Evolutionary conservation across 1,140 invertebrate species (phyloP).

Genomic region (Eriocheir sinensis): DNA sequence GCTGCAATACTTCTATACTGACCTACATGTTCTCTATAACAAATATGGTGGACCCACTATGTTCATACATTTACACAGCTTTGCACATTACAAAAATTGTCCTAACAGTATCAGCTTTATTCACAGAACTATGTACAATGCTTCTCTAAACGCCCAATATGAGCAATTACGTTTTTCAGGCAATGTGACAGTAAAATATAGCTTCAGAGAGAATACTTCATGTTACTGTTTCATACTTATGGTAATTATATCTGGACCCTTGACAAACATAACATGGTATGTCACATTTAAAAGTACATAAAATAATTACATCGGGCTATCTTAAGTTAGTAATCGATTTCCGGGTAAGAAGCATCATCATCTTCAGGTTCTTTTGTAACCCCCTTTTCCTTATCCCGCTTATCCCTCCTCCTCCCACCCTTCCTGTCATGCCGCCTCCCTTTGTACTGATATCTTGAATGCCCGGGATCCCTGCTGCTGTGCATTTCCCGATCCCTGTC

Average conservation of each 20-base stretch:
- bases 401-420: neutral
- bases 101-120: neutral
- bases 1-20: neutral
- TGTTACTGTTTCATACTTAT: conserved; percentile 13
- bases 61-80: neutral
- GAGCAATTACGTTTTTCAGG: conserved; percentile 10
- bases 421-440: conserved; percentile 42
- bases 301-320: neutral
- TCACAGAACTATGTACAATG: conserved; percentile 34
- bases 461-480: conserved; percentile 34
- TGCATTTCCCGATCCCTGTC: conserved; percentile 37
- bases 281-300: neutral
- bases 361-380: neutral
- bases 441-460: conserved; percentile 38
- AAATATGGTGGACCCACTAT: neutral
- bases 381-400: neutral
- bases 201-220: conserved; percentile 1
- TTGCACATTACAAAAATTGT: conserved; percentile 1
- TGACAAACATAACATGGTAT: neutral
- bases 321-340: conserved; percentile 51
- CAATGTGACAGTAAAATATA: conserved; percentile 16
- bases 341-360: conserved; percentile 36
- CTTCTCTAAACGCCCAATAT: conserved; percentile 35
- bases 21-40: neutral
- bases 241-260: neutral